Evolutionary conservation across 1,140 invertebrate species (phyloP).

Genomic region (Drosophila micromelanica): DNA sequence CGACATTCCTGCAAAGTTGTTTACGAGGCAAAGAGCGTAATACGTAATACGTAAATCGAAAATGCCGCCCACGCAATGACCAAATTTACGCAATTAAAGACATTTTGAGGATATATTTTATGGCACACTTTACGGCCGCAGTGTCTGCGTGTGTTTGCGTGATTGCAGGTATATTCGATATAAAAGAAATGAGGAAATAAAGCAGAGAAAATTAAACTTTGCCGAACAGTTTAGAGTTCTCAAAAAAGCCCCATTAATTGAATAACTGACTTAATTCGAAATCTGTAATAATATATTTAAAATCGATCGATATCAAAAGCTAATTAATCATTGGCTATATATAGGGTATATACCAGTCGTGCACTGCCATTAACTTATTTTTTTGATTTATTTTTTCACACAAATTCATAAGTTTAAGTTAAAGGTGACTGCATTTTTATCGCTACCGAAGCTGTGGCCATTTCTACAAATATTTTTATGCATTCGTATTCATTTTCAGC

Average conservation of each 20-base stretch:
- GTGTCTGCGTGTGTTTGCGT: neutral
- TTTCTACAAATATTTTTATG: conserved; percentile 64
- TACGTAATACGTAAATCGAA: conserved; percentile 60
- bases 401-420: neutral
- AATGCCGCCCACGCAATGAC: conserved; percentile 54
- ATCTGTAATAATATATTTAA: too few relatives aligned
- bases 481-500: conserved; percentile 50
- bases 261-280: too few relatives aligned
- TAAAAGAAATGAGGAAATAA: conserved; percentile 25
- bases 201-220: neutral
- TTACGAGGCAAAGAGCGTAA: conserved; percentile 60
- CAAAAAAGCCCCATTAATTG: too few relatives aligned
- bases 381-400: neutral
- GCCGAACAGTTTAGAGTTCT: too few relatives aligned
- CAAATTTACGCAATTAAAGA: conserved; percentile 69
- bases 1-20: conserved; percentile 65
- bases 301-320: too few relatives aligned
- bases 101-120: conserved; percentile 48
- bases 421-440: conserved; percentile 16
- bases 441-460: conserved; percentile 25
- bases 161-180: conserved; percentile 24
- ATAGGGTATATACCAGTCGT: too few relatives aligned
- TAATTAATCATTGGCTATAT: too few relatives aligned
- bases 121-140: conserved; percentile 36
- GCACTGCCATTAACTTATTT: too few relatives aligned